Percentiles rank a stretch among this genome's conserved stretches.
These are phyloP conservation scores for Anguilla megastoma DNA, from an alignment of 2,797 vertebrate species.

Conservation along the genomic window DNA sequence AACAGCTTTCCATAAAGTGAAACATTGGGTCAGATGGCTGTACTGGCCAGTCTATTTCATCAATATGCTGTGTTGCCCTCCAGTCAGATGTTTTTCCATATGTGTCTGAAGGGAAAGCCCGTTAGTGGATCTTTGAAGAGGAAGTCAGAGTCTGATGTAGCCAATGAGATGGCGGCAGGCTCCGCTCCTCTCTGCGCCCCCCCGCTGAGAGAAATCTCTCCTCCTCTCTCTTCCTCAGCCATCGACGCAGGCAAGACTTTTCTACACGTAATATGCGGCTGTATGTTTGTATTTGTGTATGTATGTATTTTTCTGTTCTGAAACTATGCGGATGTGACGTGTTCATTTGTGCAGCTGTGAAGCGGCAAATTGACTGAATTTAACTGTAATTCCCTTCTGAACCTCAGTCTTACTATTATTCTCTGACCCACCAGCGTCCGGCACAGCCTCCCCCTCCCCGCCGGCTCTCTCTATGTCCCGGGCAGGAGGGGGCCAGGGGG, in stretches of 20 bases:
- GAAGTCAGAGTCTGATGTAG: conserved; percentile 88
- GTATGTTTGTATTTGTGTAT: neutral
- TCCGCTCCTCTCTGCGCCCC: conserved; percentile 58
- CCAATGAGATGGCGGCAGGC: conserved; percentile 68
- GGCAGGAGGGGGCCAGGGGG: conserved; percentile 76
- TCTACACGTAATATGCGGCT: neutral
- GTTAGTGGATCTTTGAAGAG: conserved; percentile 81
- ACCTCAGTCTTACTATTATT: conserved; percentile 42
- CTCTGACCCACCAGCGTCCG: conserved; percentile 56
- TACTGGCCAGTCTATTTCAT: neutral
- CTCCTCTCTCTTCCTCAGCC: conserved; percentile 70
- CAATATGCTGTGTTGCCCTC: neutral
- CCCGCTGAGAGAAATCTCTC: conserved; percentile 68
- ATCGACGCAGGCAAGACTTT: conserved; percentile 64
- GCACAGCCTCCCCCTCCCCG: conserved; percentile 69
- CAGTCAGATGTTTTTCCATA: neutral
- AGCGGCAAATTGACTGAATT: neutral
- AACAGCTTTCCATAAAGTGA: neutral
- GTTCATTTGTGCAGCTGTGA: neutral
- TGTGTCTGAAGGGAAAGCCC: conserved; percentile 77
- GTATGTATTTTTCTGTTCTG: neutral
- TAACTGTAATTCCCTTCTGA: neutral
- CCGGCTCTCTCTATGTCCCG: conserved; percentile 75
- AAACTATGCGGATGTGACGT: neutral
- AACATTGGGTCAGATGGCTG: neutral